These are phyloP conservation scores for Aphis gossypii DNA, from an alignment of 1,140 invertebrate species.

Conservation along the genomic window DNA sequence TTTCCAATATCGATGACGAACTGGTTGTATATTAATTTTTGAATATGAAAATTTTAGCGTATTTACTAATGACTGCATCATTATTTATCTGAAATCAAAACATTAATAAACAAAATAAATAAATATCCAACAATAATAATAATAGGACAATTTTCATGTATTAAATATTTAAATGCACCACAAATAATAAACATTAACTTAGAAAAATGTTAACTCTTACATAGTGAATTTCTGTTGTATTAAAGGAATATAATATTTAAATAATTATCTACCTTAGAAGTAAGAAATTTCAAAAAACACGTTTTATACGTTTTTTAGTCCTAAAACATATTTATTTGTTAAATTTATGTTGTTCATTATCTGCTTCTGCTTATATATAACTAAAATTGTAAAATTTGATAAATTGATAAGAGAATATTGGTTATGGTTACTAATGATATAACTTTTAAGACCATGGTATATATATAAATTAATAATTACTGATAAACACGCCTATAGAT, in stretches of 20 bases:
- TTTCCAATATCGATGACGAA: constrained; percentile 73
- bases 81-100: constrained; percentile 31
- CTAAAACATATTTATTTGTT: not conserved
- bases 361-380: too few species aligned
- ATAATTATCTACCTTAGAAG: not conserved
- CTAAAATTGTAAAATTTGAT: not conserved
- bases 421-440: too few species aligned
- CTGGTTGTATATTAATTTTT: constrained; percentile 60
- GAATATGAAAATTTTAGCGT: constrained; percentile 31
- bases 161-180: not conserved
- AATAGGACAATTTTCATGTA: not conserved
- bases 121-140: not conserved
- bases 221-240: not conserved
- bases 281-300: not conserved
- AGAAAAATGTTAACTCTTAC: not conserved
- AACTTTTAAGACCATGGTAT: too few species aligned
- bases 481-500: too few species aligned
- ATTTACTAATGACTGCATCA: constrained; percentile 28
- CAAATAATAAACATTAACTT: not conserved
- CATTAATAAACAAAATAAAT: not conserved
- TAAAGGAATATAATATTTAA: not conserved
- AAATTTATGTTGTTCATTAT: too few species aligned
- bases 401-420: not conserved
- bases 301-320: not conserved
- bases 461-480: too few species aligned